Base-by-base conservation (phyloP, 2,888 invertebrate species). In the Micoletzkya japonica region DNA sequence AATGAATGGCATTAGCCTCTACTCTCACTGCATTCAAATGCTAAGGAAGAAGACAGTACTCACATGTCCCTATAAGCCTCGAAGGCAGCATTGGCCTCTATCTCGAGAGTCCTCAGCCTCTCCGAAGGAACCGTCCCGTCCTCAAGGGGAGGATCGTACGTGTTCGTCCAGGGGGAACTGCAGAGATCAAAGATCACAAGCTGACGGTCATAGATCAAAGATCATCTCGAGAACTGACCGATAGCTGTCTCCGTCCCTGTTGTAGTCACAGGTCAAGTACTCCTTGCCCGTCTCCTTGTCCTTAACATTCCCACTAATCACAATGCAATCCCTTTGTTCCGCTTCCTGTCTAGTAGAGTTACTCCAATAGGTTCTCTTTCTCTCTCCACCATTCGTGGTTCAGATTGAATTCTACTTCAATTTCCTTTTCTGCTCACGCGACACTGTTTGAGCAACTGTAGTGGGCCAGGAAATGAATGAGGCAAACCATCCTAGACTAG, bases 81-180 rank as follows among this genome's bases (percentile, higher is more conserved):
- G 86, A 98, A 99, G 20, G 97, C 98, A 86, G 93, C 91, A 88
- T 99, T 99, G 0, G 96, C 97, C 86, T 98, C 97, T 73, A 97
- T 90, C 89, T 99, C 98, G 81, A 99, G 88, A 87, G 93, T 94
- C 74, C 98, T 90, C 82, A 99, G 89, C 81, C 93, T 90, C 85
- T 98, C 97, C 24, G 97, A 95, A 20, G 98, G 98, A 92, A 96
- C 92, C 24, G 95, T 94, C 1, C 97, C 98, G 89, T 98, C 98
- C 87, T 97, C 96, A 77, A 98, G 88, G 0, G 95, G 93, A 24
- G 98, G 98, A 87, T 96, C 94, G 85, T 98, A 99, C 0, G 92
- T 92, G 87, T 98, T 99, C 78, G 95, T 96, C 97, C 97, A 97
- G 1, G 97, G 97, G 28, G 97, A 98, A 84, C 93, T 92, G 79